Percentiles rank a stretch among this genome's conserved stretches.
Conservation (phyloP, 2,113 vertebrate species). For the Saccopteryx leptura region DNA sequence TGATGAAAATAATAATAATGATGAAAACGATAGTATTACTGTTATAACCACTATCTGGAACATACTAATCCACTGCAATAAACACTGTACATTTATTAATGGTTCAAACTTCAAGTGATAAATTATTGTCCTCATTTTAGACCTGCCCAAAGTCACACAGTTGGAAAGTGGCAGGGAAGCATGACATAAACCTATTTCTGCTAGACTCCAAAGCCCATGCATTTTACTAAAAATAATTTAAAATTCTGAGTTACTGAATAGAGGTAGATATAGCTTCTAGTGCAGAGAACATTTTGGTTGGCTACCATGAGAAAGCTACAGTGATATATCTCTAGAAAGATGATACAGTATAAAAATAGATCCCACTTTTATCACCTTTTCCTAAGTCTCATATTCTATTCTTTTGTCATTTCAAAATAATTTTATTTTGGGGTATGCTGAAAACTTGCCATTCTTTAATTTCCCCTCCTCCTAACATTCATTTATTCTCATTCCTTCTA, state of each 20-base stretch:
- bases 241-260: not conserved
- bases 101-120: not conserved
- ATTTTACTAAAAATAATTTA: conserved; percentile 9
- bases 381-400: not conserved
- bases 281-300: not conserved
- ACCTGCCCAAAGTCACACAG: not conserved
- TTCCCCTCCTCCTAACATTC: not conserved
- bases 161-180: not conserved
- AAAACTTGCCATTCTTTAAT: not conserved
- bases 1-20: not conserved
- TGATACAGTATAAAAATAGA: not conserved
- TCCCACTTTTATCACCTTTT: not conserved
- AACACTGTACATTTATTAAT: not conserved
- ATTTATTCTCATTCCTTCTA: not conserved
- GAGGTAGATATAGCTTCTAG: not conserved
- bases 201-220: not conserved
- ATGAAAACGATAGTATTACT: not conserved
- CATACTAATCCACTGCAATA: not conserved
- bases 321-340: not conserved
- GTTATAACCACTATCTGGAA: not conserved
- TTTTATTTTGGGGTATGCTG: not conserved
- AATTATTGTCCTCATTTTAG: not conserved
- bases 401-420: not conserved
- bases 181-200: not conserved
- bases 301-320: not conserved